Evolutionary conservation across 2,797 vertebrate species (phyloP).

Genomic region (Dallia pectoralis): DNA sequence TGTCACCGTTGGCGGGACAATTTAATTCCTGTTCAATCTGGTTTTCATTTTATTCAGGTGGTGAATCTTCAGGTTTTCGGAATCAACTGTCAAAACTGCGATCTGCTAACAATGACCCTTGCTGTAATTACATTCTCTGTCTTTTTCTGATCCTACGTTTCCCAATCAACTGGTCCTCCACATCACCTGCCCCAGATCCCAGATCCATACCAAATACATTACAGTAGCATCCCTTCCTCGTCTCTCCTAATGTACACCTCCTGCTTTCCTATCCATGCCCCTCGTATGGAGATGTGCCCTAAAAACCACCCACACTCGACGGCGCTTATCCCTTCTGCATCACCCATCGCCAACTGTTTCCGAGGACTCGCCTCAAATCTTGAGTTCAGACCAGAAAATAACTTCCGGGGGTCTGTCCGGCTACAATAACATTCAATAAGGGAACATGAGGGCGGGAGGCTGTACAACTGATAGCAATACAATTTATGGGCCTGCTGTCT

Average conservation of each 20-base stretch:
- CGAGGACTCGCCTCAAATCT: conserved; percentile 52
- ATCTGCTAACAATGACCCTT: neutral
- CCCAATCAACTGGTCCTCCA: conserved; percentile 37
- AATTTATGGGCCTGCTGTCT: conserved; percentile 62
- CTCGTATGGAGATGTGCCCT: neutral
- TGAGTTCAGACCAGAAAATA: conserved; percentile 70
- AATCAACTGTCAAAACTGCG: neutral
- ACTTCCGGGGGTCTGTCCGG: conserved; percentile 56
- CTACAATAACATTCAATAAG: conserved; percentile 70
- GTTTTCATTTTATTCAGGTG: too few species aligned
- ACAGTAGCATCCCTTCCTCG: conserved; percentile 57
- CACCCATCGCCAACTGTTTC: conserved; percentile 60
- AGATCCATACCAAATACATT: conserved; percentile 48
- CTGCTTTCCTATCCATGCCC: conserved; percentile 36
- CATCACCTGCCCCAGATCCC: neutral
- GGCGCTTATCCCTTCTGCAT: conserved; percentile 52
- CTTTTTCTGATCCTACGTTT: conserved; percentile 37
- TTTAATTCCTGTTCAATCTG: too few species aligned
- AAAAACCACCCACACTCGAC: conserved; percentile 52
- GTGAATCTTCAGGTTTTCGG: neutral
- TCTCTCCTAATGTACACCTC: conserved; percentile 53
- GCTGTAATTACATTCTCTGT: neutral
- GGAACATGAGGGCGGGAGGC: conserved; percentile 64
- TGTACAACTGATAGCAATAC: conserved; percentile 55
- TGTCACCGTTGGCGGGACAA: too few species aligned